Evolutionary conservation across 2,113 vertebrate species (phyloP), one percentile per base, ranked within the genome.

Genomic region (Axis porcinus): DNA sequence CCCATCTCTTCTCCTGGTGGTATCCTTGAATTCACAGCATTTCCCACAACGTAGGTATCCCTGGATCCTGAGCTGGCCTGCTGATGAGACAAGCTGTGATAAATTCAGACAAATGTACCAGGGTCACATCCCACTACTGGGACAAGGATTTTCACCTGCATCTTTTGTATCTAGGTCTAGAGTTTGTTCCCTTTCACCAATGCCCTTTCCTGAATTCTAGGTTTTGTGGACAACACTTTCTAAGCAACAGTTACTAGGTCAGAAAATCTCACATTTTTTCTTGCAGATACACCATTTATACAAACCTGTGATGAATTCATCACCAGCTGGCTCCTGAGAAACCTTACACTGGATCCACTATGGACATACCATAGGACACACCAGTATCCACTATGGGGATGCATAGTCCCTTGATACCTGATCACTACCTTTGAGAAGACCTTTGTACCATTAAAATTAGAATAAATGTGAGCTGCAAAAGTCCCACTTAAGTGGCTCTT

Each of bases 181-280:
- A 54, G 33, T 27, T 14, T 60, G 23, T 45, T 76, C 25, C 14
- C 13, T 16, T 47, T 50, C 15, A 19, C 28, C 1, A 13, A 27
- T 0, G 28, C 14, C 87, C 55, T 64, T 58, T 60, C 27, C 78
- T 33, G 52, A 94, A 85, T 45, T 47, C 54, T 55, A 58, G 57
- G 17, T 52, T 90, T 54, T 43, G 45, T 95, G 62, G 36, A 74
- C 67, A 88, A 14, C 58, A 45, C n/a, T 97, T 19, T 57, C 96
- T 84, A 60, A 96, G 94, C 86, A 93, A 95, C 57, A 30, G 82
- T 52, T 64, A 36, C 54, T 23, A 86, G 60, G 90, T 92, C 92
- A 81, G 67, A 94, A 87, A 62, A 60, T 33, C 12, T 83, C 81
- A 27, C 0, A 25, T 10, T 67, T 83, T 89, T 86, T 58, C 70